A percentile compares a stretch with the other conserved stretches of the same genome.
These are phyloP conservation scores for Ophion slaviceki DNA, from an alignment of 2,888 invertebrate species.

Conservation along the genomic window DNA sequence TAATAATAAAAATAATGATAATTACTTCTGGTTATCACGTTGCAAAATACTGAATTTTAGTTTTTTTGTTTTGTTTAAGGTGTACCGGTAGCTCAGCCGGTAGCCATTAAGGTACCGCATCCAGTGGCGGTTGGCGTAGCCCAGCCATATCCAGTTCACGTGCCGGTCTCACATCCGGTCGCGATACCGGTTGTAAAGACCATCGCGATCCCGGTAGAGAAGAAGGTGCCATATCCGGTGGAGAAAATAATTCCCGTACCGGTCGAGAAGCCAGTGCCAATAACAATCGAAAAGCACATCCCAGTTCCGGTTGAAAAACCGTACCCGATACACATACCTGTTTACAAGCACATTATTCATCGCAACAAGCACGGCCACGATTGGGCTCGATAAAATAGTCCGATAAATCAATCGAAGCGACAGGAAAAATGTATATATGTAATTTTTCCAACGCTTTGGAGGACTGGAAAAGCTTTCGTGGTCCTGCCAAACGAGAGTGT, in stretches of 20 bases:
- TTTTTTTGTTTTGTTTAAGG: conserved; percentile 68
- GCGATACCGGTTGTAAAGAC: conserved; percentile 89
- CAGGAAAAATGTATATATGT: background rate
- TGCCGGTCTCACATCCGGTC: conserved; percentile 88
- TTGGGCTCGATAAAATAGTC: conserved; percentile 45
- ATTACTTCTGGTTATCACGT: background rate
- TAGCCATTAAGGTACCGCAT: conserved; percentile 86
- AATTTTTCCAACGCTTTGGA: background rate
- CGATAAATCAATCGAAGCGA: background rate
- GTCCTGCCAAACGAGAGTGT: background rate
- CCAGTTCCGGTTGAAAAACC: conserved; percentile 88
- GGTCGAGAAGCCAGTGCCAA: conserved; percentile 88
- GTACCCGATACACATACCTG: conserved; percentile 88
- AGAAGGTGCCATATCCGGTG: conserved; percentile 89
- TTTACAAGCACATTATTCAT: conserved; percentile 89
- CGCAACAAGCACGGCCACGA: conserved; percentile 84
- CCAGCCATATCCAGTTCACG: conserved; percentile 88
- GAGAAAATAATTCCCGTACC: conserved; percentile 88
- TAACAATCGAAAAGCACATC: conserved; percentile 88
- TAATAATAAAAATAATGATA: background rate
- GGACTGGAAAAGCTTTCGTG: background rate
- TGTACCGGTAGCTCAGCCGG: conserved; percentile 87
- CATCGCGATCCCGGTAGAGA: conserved; percentile 88
- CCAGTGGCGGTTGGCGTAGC: conserved; percentile 86
- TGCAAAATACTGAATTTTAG: too few relatives aligned